Evolutionary conservation across 2,797 vertebrate genomes (phyloP).

Genomic region (Remorina albescens): DNA sequence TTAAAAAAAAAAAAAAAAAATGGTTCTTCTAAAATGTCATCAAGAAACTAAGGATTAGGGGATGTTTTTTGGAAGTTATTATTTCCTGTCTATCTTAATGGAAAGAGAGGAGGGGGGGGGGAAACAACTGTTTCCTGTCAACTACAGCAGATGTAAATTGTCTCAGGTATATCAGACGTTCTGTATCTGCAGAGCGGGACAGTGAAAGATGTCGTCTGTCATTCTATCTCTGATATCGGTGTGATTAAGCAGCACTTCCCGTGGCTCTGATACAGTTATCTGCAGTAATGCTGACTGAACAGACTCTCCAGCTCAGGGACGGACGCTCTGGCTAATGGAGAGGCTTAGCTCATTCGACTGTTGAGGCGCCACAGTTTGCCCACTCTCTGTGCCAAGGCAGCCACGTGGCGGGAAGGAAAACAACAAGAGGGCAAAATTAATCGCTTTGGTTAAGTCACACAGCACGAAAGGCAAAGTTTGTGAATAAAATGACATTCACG

Average conservation of each 20-base stretch:
- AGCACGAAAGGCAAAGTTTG: conserved; percentile 49
- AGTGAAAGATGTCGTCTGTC: conserved; percentile 61
- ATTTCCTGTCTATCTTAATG: conserved; percentile 34
- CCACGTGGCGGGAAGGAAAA: conserved; percentile 52
- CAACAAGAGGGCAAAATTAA: conserved; percentile 59
- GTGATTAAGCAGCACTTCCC: conserved; percentile 67
- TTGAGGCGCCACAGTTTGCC: conserved; percentile 48
- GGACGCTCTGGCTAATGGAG: conserved; percentile 62
- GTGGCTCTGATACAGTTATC: conserved; percentile 60
- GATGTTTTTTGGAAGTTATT: conserved; percentile 33
- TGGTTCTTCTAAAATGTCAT: conserved; percentile 36
- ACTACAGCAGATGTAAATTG: conserved; percentile 37
- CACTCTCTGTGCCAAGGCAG: conserved; percentile 49
- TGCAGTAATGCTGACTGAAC: conserved; percentile 60
- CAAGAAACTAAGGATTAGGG: conserved; percentile 3
- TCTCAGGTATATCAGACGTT: conserved; percentile 35
- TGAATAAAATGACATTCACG: conserved; percentile 66
- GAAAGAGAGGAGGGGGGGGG: conserved; percentile 39
- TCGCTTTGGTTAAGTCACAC: conserved; percentile 60
- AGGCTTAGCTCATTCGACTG: conserved; percentile 54
- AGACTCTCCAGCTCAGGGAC: conserved; percentile 59
- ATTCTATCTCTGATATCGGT: conserved; percentile 65
- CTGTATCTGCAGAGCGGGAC: conserved; percentile 25
- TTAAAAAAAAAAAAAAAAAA: background rate
- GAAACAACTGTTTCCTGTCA: conserved; percentile 56